Base-by-base conservation (phyloP, 37 sponge, comb jelly and placozoan genomes). In the Geodia barretti region DNA sequence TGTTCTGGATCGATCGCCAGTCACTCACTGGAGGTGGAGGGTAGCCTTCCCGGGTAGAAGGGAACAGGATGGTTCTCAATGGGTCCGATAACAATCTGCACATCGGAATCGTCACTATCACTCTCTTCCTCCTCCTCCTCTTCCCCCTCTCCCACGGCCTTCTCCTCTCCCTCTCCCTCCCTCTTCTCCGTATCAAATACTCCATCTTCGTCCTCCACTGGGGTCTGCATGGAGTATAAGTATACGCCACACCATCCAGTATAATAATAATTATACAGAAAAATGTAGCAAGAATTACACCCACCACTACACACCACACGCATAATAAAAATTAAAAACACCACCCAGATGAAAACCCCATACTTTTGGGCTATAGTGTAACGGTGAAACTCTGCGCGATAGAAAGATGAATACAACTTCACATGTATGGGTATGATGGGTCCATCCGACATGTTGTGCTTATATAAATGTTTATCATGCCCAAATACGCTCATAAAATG, bases 31-130 rank as follows among this genome's bases (percentile, higher is more conserved):
- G 54, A 47, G 54, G 54, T 47, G 54, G 54, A 47, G 11, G 54
- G 54, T 47, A 47, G 54, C 54, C 54, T 7, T 7, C 71, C 39
- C 39, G 25, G 35, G 32, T 84, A 84, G 20, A 63, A 25, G 5
- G 47, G 33, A 28, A 42, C 32, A 4, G 71, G 70, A 0, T 19
- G 39, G 17, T 70, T 80, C 74, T 82, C 79, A 38, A 95, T 92
- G 68, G 89, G 85, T 34, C 93, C 97, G 70, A 96, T 92, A 14
- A 82, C 83, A 23, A 96, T 96, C 81, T 96, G 90, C 37, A 93
- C 90, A 84, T 97, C 97, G 78, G 93, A 94, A 26, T 93, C 94
- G 70, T 84, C 86, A 39, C 70, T 70, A 36, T 74, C 71, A 61
- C 67, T 64, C 4, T 74, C 78, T 9, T 74, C 86, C 26, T 84